phyloP scores from a whole-genome alignment of 2,797 vertebrate genomes.

The Rhodeus uyekii region DNA sequence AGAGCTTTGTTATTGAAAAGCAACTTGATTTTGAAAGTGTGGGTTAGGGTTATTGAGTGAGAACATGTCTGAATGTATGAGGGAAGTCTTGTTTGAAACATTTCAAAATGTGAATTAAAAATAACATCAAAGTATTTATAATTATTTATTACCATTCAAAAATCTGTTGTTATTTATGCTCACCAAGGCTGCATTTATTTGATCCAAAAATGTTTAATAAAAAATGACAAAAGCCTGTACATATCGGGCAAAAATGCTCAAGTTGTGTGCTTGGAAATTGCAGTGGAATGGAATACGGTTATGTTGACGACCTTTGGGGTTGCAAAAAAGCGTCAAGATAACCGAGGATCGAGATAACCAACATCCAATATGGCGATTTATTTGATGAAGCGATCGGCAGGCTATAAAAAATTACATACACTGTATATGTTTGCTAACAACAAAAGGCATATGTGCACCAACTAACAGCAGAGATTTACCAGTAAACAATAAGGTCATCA shows the following conservation, averaged over 20 bases:
- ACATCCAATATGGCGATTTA: no score
- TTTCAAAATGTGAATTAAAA: background rate
- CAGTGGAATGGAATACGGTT: no score
- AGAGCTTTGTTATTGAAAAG: constrained; percentile 6
- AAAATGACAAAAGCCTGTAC: background rate
- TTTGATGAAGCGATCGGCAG: no score
- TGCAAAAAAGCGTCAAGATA: no score
- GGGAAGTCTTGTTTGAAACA: background rate
- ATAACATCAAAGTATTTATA: background rate
- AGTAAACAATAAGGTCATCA: no score
- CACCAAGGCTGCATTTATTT: background rate
- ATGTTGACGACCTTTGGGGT: no score
- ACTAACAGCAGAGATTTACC: no score
- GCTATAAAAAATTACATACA: no score
- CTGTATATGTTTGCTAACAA: no score
- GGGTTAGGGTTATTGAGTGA: background rate
- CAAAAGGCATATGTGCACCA: no score
- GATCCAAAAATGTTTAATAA: background rate
- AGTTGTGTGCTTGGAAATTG: background rate
- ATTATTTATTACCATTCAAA: background rate
- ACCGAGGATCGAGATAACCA: no score
- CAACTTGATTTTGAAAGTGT: background rate
- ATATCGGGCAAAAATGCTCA: background rate
- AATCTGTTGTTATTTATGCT: background rate
- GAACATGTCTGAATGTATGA: background rate